Base-by-base conservation (phyloP, 2,113 vertebrate genomes). In the Siniperca chuatsi region DNA sequence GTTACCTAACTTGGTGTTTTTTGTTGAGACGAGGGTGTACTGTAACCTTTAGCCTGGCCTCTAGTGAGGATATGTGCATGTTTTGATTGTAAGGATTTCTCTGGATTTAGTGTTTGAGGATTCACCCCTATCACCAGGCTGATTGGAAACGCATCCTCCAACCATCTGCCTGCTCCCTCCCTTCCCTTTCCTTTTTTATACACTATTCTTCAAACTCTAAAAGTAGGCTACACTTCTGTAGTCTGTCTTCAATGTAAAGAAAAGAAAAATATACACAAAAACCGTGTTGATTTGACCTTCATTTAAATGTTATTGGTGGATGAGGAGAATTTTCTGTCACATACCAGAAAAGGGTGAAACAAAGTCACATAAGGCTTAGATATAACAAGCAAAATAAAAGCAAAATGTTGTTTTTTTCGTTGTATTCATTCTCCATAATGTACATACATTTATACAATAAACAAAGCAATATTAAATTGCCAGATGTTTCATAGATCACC, bases 81-180 rank as follows among this genome's bases (percentile, higher is more conserved):
- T 79, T 89, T 84, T 78, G 29, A 81, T 77, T 75, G 65, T 69
- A 70, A 37, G 69, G 84, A 89, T 90, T 90, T 90, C 75, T 89
- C 29, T 79, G 83, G 83, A 91, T 89, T 92, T 92, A 87, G 76
- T 71, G 81, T 77, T 85, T 75, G 21, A 87, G 83, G 81, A 85
- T 91, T 87, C 86, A 87, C 85, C 79, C 70, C 75, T 74, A 61
- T 79, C 81, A 84, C 75, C 79, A 70, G 64, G 75, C 87, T 90
- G 88, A 92, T 92, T 92, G 87, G 84, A 93, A 78, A 85, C 20
- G 37, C 73, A 85, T 70, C 86, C 85, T 82, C 58, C 66, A 76
- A 91, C 93, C 92, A 93, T 93, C 92, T 93, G 92, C 82, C 85
- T 86, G 80, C 81, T 85, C 60, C 60, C 61, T 78, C 58, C 73